Conservation (phyloP, 2,797 vertebrate species). For the Synaphobranchus kaupii region DNA sequence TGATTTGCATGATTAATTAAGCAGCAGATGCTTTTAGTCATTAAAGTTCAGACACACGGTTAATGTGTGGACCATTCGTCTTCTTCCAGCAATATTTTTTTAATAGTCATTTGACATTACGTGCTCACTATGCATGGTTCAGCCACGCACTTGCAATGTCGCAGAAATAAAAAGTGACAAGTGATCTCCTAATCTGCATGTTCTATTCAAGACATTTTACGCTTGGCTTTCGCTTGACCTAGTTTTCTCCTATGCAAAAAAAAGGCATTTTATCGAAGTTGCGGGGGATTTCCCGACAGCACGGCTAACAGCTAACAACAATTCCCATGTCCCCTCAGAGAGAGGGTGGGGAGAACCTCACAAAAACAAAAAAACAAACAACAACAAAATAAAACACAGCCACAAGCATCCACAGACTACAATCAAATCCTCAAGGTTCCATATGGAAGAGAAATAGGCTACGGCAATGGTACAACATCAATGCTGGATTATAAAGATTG, state of each 20-base stretch:
- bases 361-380: conserved; percentile 47
- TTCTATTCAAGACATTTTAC: conserved; percentile 29
- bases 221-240: conserved; percentile 32
- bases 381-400: conserved; percentile 47
- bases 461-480: conserved; percentile 37
- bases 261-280: conserved; percentile 43
- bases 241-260: conserved; percentile 35
- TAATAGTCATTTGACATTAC: neutral
- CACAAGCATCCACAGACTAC: conserved; percentile 51
- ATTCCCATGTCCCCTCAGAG: conserved; percentile 52
- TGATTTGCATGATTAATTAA: neutral
- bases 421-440: conserved; percentile 57
- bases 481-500: neutral
- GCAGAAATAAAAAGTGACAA: neutral
- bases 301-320: conserved; percentile 40
- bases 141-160: neutral
- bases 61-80: conserved; percentile 4
- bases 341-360: conserved; percentile 31
- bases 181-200: conserved; percentile 30
- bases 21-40: neutral
- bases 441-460: conserved; percentile 78
- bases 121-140: neutral
- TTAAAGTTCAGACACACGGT: conserved; percentile 23
- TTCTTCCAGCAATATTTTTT: neutral
- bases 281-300: conserved; percentile 30